Evolutionary conservation across 1,140 invertebrate species (phyloP).

Genomic region (Ceratitis capitata): DNA sequence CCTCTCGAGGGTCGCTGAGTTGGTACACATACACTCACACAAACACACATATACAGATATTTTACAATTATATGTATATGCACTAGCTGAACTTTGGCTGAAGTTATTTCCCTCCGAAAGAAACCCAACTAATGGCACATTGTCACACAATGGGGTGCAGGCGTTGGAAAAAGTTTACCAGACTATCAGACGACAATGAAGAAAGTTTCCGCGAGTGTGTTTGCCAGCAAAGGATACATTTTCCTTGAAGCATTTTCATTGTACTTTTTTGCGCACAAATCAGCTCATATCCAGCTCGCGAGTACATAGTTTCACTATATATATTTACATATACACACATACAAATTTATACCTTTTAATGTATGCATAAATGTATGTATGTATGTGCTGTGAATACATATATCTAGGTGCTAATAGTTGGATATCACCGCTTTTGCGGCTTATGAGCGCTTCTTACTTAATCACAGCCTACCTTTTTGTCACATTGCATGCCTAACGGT

Average conservation of each 20-base stretch:
- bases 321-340: background rate
- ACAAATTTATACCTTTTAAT: background rate
- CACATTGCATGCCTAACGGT: background rate
- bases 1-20: background rate
- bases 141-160: slow-evolving; percentile 7
- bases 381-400: background rate
- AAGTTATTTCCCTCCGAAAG: background rate
- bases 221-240: background rate
- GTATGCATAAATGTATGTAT: background rate
- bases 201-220: background rate
- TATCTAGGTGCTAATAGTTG: background rate
- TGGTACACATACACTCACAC: background rate
- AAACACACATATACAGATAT: background rate
- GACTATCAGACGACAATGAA: background rate
- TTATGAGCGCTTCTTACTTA: background rate
- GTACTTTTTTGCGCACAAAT: background rate
- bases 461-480: too few relatives aligned
- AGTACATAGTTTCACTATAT: background rate
- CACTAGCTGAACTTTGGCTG: background rate
- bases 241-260: background rate
- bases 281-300: background rate
- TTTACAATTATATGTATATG: too few relatives aligned
- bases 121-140: background rate
- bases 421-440: background rate
- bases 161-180: background rate